phyloP scores from a whole-genome alignment of 1,140 invertebrate genomes.

The Bombus affinis region DNA sequence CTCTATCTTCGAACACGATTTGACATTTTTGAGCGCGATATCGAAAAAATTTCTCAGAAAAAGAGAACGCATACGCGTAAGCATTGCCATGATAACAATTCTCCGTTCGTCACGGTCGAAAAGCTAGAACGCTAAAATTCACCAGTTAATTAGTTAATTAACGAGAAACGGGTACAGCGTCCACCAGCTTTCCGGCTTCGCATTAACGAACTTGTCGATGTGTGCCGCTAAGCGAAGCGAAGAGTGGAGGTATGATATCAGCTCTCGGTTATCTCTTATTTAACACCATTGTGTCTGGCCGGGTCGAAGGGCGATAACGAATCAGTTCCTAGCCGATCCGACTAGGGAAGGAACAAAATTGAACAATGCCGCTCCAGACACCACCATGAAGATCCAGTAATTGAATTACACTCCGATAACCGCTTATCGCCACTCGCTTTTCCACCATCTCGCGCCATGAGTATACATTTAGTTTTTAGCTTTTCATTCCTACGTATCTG shows the following conservation, averaged over 20 bases:
- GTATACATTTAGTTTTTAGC: conserved; percentile 62
- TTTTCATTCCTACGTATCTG: neutral
- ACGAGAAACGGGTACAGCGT: conserved; percentile 24
- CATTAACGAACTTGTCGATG: conserved; percentile 63
- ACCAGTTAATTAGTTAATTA: conserved; percentile 64
- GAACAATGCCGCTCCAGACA: conserved; percentile 77
- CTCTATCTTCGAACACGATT: neutral
- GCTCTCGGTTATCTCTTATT: conserved; percentile 73
- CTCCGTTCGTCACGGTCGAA: neutral
- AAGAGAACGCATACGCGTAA: neutral
- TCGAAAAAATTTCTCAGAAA: neutral
- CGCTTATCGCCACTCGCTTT: conserved; percentile 70
- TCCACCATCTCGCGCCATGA: conserved; percentile 40
- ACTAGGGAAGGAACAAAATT: conserved; percentile 63
- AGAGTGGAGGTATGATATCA: conserved; percentile 62
- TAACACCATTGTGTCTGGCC: conserved; percentile 77
- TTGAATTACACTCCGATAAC: conserved; percentile 80
- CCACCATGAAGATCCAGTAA: conserved; percentile 78
- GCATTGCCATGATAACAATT: neutral
- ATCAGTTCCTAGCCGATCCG: conserved; percentile 63
- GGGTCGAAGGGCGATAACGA: conserved; percentile 75
- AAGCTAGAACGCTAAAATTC: conserved; percentile 15
- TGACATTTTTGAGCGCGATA: no score
- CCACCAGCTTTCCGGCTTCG: neutral
- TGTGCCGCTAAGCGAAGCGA: conserved; percentile 47